Percentiles rank a stretch among this genome's conserved stretches.
phyloP scores from a whole-genome alignment of 2,888 invertebrate genomes.

The Anticlea derivata region DNA sequence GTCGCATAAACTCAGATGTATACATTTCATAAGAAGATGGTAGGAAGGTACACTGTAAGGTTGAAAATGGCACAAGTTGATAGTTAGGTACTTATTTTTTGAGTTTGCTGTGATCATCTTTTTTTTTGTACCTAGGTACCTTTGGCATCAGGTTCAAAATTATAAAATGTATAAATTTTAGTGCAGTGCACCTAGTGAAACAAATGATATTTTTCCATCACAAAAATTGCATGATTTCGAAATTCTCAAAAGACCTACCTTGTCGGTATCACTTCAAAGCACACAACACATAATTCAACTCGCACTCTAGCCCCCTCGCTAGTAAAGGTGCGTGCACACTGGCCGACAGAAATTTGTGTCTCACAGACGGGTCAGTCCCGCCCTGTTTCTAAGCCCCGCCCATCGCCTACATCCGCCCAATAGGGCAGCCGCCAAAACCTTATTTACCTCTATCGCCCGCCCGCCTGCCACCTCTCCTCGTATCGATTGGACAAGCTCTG shows the following conservation, averaged over 20 bases:
- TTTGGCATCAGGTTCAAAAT: too few species aligned
- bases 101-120: too few species aligned
- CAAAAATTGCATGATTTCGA: too few species aligned
- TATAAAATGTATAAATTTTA: too few species aligned
- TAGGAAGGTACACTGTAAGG: too few species aligned
- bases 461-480: constrained; percentile 63
- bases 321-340: constrained; percentile 42
- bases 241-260: constrained; percentile 33
- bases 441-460: constrained; percentile 76
- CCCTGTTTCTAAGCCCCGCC: constrained; percentile 49
- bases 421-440: constrained; percentile 56
- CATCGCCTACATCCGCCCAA: constrained; percentile 49
- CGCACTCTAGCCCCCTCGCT: constrained; percentile 24
- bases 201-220: too few species aligned
- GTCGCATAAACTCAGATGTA: too few species aligned
- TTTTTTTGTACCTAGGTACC: too few species aligned
- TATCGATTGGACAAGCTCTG: constrained; percentile 77
- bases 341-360: constrained; percentile 25
- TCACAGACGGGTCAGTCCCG: constrained; percentile 47
- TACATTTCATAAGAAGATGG: too few species aligned
- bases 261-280: constrained; percentile 29
- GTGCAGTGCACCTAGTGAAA: too few species aligned
- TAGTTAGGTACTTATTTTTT: too few species aligned
- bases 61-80: too few species aligned
- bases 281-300: constrained; percentile 29